Evolutionary conservation across 2,797 vertebrate genomes (phyloP).

Genomic region (Cryptoprocta ferox): DNA sequence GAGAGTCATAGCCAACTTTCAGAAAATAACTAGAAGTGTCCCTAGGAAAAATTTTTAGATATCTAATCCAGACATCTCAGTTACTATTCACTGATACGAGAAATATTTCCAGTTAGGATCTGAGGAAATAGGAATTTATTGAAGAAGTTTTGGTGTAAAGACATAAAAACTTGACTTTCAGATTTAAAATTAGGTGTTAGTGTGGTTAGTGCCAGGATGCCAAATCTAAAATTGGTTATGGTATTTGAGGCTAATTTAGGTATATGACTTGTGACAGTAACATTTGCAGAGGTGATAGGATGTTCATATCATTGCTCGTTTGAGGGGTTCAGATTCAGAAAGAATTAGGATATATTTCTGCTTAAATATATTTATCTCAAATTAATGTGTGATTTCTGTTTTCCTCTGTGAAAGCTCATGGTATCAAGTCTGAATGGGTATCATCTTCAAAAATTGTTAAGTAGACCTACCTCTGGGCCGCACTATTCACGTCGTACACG

Average conservation of each 20-base stretch:
- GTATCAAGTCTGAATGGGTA: background rate
- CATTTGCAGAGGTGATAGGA: background rate
- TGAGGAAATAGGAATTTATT: constrained; percentile 6
- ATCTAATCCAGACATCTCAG: background rate
- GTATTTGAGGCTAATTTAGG: background rate
- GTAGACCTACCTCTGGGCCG: background rate
- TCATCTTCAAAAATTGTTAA: background rate
- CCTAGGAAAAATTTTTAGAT: background rate
- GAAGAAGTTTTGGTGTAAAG: constrained; percentile 2
- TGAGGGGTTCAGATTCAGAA: background rate
- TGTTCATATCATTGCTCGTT: background rate
- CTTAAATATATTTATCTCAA: background rate
- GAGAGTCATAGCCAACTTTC: background rate
- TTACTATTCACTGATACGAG: background rate
- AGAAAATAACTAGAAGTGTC: background rate
- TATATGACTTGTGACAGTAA: background rate
- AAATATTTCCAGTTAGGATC: constrained; percentile 1
- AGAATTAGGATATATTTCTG: background rate
- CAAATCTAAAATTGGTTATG: background rate
- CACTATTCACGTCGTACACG: background rate
- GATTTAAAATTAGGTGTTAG: background rate
- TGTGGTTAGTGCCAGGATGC: background rate
- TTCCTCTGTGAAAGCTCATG: background rate
- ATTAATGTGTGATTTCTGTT: background rate
- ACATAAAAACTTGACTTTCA: background rate